Base-by-base conservation (phyloP, 2,113 vertebrate genomes). In the Platichthys stellatus region DNA sequence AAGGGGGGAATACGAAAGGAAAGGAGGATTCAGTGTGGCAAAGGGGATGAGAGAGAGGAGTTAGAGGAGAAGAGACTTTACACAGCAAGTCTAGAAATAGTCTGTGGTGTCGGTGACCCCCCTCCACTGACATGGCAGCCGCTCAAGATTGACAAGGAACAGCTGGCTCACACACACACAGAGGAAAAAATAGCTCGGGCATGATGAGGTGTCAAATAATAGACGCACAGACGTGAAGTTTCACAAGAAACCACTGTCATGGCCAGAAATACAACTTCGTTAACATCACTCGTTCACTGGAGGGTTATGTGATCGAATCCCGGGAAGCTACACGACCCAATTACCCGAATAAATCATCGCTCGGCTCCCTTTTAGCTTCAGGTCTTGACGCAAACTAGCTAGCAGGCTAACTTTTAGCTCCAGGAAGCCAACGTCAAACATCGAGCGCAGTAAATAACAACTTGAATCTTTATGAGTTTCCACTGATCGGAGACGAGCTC, bases 81-180 rank as follows among this genome's bases (percentile, higher is more conserved):
- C 53, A 69, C 78, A 80, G 80, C 77, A 67, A 23, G 78, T 86
- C 89, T 82, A 80, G 63, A 90, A 92, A 92, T 93, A 93, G 89
- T 84, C 65, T 71, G 53, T 20, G 53, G 84, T 91, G 88, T 92
- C 89, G 88, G 79, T 78, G 78, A 80, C 74, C 26, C 72, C 73
- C 40, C 63, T 64, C 49, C 82, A 49, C 83, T 80, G 74, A 83
- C 86, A 78, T 83, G 87, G 91, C 92, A 92, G 86, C 89, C 87
- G 86, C 57, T 66, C 78, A 11, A 83, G 92, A 95, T 76, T 90
- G 94, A 93, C 90, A 92, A 76, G 61, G 61, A 90, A 90, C 94
- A 95, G 92, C 94, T 95, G 86, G 82, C 86, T 67, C 81, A 70
- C 74, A 79, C 75, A 73, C 13, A 47, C 47, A 51, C 15, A 51